These are phyloP conservation scores for Corythucha ciliata DNA, from an alignment of 2,888 invertebrate genomes.

Conservation along the genomic window DNA sequence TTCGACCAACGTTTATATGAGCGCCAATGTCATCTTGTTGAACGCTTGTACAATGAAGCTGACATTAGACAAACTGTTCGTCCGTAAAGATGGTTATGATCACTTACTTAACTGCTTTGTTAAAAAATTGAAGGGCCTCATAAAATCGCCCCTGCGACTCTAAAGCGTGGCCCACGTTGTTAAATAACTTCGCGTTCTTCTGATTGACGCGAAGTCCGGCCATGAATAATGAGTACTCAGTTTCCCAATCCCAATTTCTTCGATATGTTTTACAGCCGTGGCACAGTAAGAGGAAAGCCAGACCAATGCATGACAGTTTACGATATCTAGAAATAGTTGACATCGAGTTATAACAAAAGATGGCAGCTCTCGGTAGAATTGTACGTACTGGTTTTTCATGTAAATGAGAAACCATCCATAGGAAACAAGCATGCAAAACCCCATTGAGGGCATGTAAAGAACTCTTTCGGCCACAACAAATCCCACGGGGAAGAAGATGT, in stretches of 20 bases:
- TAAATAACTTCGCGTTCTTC: constrained; percentile 89
- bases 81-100: neutral
- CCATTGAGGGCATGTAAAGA: constrained; percentile 95
- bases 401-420: constrained; percentile 69
- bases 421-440: constrained; percentile 85
- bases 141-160: constrained; percentile 60
- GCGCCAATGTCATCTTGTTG: constrained; percentile 95
- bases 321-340: constrained; percentile 42
- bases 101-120: constrained; percentile 66
- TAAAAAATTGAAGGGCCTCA: constrained; percentile 83
- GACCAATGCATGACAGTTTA: constrained; percentile 55
- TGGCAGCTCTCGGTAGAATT: neutral
- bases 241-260: constrained; percentile 87
- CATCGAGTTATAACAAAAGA: constrained; percentile 1
- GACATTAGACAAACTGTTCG: too few species aligned
- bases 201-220: constrained; percentile 79
- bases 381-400: constrained; percentile 42
- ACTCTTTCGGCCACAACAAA: constrained; percentile 95
- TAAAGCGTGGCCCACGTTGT: constrained; percentile 93
- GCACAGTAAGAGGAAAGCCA: constrained; percentile 57
- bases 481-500: constrained; percentile 94
- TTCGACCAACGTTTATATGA: constrained; percentile 92
- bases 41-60: constrained; percentile 45
- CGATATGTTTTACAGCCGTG: constrained; percentile 79
- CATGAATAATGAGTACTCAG: constrained; percentile 88